phyloP scores from a whole-genome alignment of 2,113 vertebrate genomes.

The Podarcis cretensis region DNA sequence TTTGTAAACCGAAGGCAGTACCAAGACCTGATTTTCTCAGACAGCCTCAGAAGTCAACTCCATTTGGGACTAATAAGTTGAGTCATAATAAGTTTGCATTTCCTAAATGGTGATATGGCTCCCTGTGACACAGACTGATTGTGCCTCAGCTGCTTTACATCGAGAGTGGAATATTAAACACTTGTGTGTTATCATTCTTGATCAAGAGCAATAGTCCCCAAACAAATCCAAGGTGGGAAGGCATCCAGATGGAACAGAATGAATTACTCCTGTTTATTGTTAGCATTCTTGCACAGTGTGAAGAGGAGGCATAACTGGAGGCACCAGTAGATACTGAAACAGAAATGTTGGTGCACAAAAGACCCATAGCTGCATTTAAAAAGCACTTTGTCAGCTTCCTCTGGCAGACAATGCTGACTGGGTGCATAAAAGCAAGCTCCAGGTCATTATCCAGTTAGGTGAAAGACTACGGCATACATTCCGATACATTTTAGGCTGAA shows the following conservation, averaged over 20 bases:
- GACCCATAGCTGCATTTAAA: slow-evolving; percentile 73
- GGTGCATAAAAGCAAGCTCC: neutral
- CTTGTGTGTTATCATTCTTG: slow-evolving; percentile 61
- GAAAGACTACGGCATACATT: neutral
- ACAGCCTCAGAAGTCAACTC: neutral
- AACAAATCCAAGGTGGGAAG: slow-evolving; percentile 63
- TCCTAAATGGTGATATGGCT: slow-evolving; percentile 38
- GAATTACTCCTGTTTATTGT: slow-evolving; percentile 69
- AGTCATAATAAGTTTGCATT: neutral
- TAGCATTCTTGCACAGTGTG: slow-evolving; percentile 67
- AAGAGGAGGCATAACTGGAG: slow-evolving; percentile 60
- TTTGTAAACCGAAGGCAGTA: slow-evolving; percentile 5
- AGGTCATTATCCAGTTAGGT: slow-evolving; percentile 36
- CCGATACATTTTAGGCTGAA: neutral
- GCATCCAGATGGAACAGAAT: slow-evolving; percentile 52
- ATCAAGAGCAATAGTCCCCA: slow-evolving; percentile 55
- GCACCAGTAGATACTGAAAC: slow-evolving; percentile 53
- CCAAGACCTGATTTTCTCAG: slow-evolving; percentile 26
- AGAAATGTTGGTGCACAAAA: slow-evolving; percentile 62
- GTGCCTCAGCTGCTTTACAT: slow-evolving; percentile 54
- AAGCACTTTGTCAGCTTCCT: slow-evolving; percentile 55
- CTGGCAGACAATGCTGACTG: neutral
- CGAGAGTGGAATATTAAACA: slow-evolving; percentile 40
- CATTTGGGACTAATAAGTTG: slow-evolving; percentile 21
- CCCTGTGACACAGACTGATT: slow-evolving; percentile 52